Evolutionary conservation across 2,797 vertebrate genomes (phyloP), one percentile per base, ranked within the genome.

Genomic region (Botia kubotai): DNA sequence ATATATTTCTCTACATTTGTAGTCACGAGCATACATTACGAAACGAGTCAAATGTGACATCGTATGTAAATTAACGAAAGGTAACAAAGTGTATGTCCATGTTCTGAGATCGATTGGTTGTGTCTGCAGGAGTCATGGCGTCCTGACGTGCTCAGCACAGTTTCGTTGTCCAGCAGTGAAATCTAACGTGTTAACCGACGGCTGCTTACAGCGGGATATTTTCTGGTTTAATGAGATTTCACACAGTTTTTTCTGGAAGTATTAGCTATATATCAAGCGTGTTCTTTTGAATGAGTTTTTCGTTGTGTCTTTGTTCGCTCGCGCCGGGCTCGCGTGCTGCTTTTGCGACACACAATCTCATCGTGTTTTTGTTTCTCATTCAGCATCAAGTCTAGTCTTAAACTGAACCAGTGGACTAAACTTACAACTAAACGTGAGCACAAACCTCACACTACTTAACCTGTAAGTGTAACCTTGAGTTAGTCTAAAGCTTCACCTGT

Each of bases 141-240:
- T 62, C 10, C 82, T 90, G 69, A 91, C 70, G 84, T 88, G 75
- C 77, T 72, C 72, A 79, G n/a, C 71, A 50, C 76, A 48, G 85
- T 87, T 91, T 90, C 92, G 88, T 92, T 92, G 87, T 92, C 80
- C 84, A 84, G 83, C 73, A 84, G 60, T 80, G 86, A 90, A 93
- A 89, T 92, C 94, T 95, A 93, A 92, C 91, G 91, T 89, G 81
- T 93, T 91, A 94, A 87, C 86, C 89, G 88, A 79, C 29, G 89
- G 78, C 86, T 86, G 82, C 87, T 87, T 75, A 87, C 85, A 71
- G 86, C 82, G 3, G 90, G 81, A 85, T 80, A 85, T 46, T 70
- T 86, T 6, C 86, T 72, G 21, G 63, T 89, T 85, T 74, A 83
- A 81, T 86, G 77, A 80, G 75, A 10, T 81, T 57, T 48, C 39